Evolutionary conservation across 1,140 invertebrate genomes (phyloP).

Genomic region (Anastatus disparis): DNA sequence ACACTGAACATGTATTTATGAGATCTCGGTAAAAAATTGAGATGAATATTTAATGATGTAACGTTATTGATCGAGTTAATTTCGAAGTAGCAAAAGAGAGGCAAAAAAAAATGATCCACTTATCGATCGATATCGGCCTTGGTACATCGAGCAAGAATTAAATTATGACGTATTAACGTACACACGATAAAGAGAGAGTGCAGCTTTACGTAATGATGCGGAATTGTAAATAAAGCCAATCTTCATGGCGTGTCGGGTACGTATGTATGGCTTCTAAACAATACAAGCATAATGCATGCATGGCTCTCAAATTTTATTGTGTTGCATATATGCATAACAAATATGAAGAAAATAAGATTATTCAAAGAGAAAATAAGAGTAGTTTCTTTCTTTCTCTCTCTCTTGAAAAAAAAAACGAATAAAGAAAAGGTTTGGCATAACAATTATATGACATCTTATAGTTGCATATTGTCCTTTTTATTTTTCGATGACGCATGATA

Average conservation of each 20-base stretch:
- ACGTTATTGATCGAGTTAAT: slow-evolving; percentile 5
- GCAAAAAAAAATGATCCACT: slow-evolving; percentile 20
- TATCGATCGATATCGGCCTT: slow-evolving; percentile 14
- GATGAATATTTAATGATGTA: neutral
- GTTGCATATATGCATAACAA: neutral
- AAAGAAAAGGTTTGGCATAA: too few relatives aligned
- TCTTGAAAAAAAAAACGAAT: too few relatives aligned
- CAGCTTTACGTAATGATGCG: neutral
- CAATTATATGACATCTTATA: too few relatives aligned
- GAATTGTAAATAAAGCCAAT: too few relatives aligned
- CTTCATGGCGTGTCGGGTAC: too few relatives aligned
- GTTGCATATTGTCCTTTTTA: too few relatives aligned
- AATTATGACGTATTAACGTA: too few relatives aligned
- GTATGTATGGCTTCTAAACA: neutral
- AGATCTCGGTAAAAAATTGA: too few relatives aligned
- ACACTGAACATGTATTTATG: too few relatives aligned
- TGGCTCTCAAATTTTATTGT: neutral
- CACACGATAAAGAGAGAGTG: neutral
- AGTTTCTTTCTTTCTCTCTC: neutral
- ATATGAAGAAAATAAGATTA: too few relatives aligned
- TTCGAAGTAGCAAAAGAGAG: neutral
- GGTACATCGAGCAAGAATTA: too few relatives aligned
- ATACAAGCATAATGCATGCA: neutral
- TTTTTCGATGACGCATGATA: too few relatives aligned
- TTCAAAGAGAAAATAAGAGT: neutral